These are phyloP conservation scores for Tetrapedia diversipes DNA, from an alignment of 2,888 invertebrate genomes.

Conservation along the genomic window DNA sequence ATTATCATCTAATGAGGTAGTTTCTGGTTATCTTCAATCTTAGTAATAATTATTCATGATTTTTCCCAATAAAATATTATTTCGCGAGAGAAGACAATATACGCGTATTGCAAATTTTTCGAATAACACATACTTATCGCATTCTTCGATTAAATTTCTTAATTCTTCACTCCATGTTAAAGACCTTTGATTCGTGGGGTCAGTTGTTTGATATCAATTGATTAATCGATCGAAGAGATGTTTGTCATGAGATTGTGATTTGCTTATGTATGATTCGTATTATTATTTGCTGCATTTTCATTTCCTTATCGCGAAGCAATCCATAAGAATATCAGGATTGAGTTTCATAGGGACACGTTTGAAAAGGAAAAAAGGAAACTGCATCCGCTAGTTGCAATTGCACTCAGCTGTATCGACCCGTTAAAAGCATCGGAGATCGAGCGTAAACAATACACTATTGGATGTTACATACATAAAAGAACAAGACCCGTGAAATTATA, in stretches of 20 bases:
- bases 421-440: conserved; percentile 37
- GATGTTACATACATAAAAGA: too few relatives aligned
- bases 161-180: conserved; percentile 3
- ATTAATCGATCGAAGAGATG: background rate
- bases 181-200: conserved; percentile 7
- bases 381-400: conserved; percentile 10
- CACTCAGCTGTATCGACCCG: conserved; percentile 29
- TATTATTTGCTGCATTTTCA: background rate
- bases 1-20: too few relatives aligned
- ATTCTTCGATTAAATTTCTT: background rate
- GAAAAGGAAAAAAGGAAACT: conserved; percentile 13
- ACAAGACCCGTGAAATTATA: conserved; percentile 31
- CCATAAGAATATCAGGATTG: background rate
- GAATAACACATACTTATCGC: background rate
- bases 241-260: background rate
- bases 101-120: too few relatives aligned
- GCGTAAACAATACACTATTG: conserved; percentile 23
- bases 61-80: too few relatives aligned
- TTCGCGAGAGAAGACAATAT: too few relatives aligned
- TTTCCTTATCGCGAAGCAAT: background rate
- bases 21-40: too few relatives aligned
- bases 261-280: background rate
- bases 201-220: background rate
- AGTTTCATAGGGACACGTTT: background rate
- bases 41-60: too few relatives aligned